A percentile compares a stretch with the other conserved stretches of the same genome.
These are phyloP conservation scores for Notodromas monacha DNA, from an alignment of 2,888 invertebrate species.

Conservation along the genomic window DNA sequence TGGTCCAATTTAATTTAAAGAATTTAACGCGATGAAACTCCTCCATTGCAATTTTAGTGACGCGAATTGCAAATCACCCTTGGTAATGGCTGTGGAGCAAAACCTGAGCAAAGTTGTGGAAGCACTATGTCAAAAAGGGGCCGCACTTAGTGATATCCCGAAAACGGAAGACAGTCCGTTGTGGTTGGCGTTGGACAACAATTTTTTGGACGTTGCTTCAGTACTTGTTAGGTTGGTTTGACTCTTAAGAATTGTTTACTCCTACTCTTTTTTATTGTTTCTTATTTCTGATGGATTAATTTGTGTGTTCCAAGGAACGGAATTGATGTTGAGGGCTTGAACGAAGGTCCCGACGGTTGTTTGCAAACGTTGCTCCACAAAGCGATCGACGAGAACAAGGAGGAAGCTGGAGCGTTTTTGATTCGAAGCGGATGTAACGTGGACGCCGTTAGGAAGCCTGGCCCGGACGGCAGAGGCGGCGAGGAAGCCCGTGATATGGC, in stretches of 20 bases:
- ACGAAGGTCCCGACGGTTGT: neutral
- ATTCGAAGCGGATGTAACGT: neutral
- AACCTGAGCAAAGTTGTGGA: neutral
- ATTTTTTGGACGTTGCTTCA: neutral
- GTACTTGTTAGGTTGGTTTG: neutral
- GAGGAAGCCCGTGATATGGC: neutral
- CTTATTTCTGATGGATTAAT: neutral
- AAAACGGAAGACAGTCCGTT: no score
- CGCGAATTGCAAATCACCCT: no score
- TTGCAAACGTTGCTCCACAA: neutral
- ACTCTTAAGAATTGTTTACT: neutral
- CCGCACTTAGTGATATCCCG: neutral
- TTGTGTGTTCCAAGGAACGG: no score
- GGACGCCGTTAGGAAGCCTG: neutral
- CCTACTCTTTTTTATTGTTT: neutral
- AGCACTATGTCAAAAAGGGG: conserved; percentile 1
- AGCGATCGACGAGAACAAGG: conserved; percentile 1
- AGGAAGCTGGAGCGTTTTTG: neutral
- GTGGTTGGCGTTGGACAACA: neutral
- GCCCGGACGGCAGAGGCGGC: neutral
- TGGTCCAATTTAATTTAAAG: no score
- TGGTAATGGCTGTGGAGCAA: neutral
- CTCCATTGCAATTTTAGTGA: no score
- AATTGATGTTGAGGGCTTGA: neutral
- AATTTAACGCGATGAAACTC: no score